A percentile compares a stretch with the other conserved stretches of the same genome.
phyloP scores from a whole-genome alignment of 2,888 invertebrate genomes.

The Philereme vetulata region DNA sequence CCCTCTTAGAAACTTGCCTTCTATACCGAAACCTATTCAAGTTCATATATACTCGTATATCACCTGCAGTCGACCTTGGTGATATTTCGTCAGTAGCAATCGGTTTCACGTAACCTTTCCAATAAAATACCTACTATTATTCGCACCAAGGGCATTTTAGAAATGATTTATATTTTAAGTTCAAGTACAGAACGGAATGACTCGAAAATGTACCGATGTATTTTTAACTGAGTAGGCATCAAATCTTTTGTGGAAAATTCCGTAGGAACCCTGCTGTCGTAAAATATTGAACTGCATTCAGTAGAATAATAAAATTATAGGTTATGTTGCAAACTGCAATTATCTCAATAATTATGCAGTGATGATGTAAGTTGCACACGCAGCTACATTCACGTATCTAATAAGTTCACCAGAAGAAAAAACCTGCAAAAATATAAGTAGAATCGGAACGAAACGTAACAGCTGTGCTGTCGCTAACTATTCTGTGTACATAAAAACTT shows the following conservation, averaged over 20 bases:
- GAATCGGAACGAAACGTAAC: not conserved
- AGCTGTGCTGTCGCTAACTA: not conserved
- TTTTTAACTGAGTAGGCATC: too few relatives aligned
- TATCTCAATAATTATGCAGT: conserved; percentile 1
- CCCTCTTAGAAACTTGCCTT: not conserved
- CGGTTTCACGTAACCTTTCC: too few relatives aligned
- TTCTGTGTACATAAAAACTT: too few relatives aligned
- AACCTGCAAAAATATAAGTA: not conserved
- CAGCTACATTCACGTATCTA: not conserved
- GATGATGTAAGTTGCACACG: conserved; percentile 1
- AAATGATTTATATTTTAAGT: too few relatives aligned
- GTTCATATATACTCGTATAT: too few relatives aligned
- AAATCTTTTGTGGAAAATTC: not conserved
- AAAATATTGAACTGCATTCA: not conserved
- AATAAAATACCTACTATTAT: too few relatives aligned
- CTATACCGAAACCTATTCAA: too few relatives aligned
- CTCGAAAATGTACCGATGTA: too few relatives aligned
- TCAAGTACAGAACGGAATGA: too few relatives aligned
- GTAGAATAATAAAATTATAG: not conserved
- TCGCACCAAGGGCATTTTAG: too few relatives aligned
- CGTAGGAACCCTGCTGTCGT: not conserved
- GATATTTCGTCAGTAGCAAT: too few relatives aligned
- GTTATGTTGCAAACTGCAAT: not conserved
- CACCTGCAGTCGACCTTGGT: too few relatives aligned
- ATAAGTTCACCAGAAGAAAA: not conserved